phyloP scores from a whole-genome alignment of 2,888 invertebrate species.

The Seira sanloemensis region DNA sequence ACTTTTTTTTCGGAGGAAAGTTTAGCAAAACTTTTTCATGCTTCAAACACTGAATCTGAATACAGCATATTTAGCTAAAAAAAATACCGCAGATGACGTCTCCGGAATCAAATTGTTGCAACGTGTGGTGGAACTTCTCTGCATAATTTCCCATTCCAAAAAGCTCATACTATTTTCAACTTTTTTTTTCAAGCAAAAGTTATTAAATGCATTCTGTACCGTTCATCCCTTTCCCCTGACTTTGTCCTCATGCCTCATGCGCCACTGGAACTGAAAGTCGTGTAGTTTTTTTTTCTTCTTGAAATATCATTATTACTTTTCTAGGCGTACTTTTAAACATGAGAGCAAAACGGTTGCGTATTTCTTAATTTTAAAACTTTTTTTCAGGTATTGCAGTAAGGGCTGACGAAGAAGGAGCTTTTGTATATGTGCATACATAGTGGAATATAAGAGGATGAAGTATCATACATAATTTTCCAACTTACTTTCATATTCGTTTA shows the following conservation, averaged over 20 bases:
- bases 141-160: not conserved
- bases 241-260: slow-evolving; percentile 33
- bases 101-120: no score
- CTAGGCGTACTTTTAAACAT: not conserved
- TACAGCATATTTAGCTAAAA: no score
- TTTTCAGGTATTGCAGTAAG: not conserved
- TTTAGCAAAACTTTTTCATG: no score
- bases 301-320: slow-evolving; percentile 30
- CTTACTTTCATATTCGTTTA: slow-evolving; percentile 5
- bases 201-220: slow-evolving; percentile 40
- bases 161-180: not conserved
- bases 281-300: slow-evolving; percentile 11
- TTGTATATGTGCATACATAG: no score
- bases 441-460: not conserved
- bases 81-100: no score
- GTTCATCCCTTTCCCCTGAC: slow-evolving; percentile 22
- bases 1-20: no score
- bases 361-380: not conserved
- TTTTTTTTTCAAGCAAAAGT: not conserved
- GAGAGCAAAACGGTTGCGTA: slow-evolving; percentile 12
- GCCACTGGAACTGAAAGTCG: slow-evolving; percentile 20
- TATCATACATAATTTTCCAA: slow-evolving; percentile 4
- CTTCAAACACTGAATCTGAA: no score
- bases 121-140: not conserved
- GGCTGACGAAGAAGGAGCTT: no score